Percentiles rank a stretch among this genome's conserved stretches.
These are phyloP conservation scores for Symphodus melops DNA, from an alignment of 2,113 vertebrate species.

Conservation along the genomic window DNA sequence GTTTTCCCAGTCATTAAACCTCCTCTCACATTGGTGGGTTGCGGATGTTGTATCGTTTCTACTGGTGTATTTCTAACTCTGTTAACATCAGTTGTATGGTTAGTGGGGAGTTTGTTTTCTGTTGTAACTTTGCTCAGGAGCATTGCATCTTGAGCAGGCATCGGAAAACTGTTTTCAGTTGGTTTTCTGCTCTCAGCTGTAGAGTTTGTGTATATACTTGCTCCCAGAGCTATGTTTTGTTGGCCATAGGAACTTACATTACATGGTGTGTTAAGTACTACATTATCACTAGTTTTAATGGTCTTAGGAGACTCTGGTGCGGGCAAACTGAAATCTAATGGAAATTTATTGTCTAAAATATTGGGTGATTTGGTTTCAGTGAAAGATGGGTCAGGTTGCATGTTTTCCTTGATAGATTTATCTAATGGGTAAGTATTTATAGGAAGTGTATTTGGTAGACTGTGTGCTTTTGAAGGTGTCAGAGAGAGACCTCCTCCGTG, in stretches of 20 bases:
- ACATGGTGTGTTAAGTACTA: not conserved
- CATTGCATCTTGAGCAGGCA: conserved; percentile 2
- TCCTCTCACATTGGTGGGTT: not conserved
- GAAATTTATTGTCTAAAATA: conserved; percentile 12
- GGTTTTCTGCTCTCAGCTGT: not conserved
- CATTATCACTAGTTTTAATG: not conserved
- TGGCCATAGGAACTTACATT: conserved; percentile 1
- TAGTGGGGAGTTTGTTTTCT: not conserved
- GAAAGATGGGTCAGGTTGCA: not conserved
- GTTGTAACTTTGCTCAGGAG: not conserved
- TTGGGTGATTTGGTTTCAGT: conserved; percentile 20
- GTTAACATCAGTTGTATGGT: not conserved
- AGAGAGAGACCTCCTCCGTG: not conserved
- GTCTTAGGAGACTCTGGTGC: conserved; percentile 14
- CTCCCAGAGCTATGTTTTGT: conserved; percentile 15
- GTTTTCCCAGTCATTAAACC: conserved; percentile 6
- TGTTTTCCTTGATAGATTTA: conserved; percentile 20
- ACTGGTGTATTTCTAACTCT: not conserved
- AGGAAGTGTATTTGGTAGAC: conserved; percentile 1
- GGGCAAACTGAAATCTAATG: not conserved
- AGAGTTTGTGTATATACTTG: conserved; percentile 7
- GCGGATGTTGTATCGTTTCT: not conserved
- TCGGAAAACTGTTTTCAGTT: conserved; percentile 1
- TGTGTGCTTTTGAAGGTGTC: not conserved
- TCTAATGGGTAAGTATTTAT: not conserved